Percentiles rank a stretch among this genome's conserved stretches.
phyloP scores from a whole-genome alignment of 2,797 vertebrate species.

The Rhinichthys osculus region DNA sequence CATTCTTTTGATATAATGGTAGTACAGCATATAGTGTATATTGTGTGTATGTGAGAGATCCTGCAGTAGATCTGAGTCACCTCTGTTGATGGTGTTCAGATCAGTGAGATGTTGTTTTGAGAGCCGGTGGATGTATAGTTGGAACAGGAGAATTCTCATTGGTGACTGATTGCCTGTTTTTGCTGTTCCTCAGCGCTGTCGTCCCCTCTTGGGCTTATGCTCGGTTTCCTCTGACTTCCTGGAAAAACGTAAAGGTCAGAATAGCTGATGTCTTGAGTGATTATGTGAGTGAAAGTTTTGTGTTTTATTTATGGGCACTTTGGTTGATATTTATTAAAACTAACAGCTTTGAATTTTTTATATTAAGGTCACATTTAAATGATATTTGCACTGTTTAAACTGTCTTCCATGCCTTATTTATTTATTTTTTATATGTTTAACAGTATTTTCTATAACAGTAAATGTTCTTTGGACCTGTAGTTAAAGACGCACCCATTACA shows the following conservation, averaged over 20 bases:
- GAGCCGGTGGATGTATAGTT: conserved; percentile 3
- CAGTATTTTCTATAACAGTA: neutral
- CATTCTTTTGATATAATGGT: neutral
- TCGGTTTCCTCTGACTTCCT: conserved; percentile 39
- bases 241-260: conserved; percentile 40
- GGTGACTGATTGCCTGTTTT: neutral
- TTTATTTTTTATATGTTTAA: neutral
- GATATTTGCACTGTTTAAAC: neutral
- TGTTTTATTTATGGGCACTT: conserved; percentile 11
- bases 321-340: conserved; percentile 1
- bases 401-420: neutral
- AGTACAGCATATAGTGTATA: neutral
- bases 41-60: neutral
- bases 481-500: neutral
- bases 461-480: neutral
- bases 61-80: neutral
- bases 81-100: neutral
- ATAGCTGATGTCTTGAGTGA: conserved; percentile 26
- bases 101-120: conserved; percentile 15
- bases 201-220: conserved; percentile 11
- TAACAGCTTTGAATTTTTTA: neutral
- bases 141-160: neutral
- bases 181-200: neutral
- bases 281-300: conserved; percentile 20
- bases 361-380: neutral